Evolutionary conservation across 2,888 invertebrate species (phyloP).

Genomic region (Phyllotreta cruciferae): DNA sequence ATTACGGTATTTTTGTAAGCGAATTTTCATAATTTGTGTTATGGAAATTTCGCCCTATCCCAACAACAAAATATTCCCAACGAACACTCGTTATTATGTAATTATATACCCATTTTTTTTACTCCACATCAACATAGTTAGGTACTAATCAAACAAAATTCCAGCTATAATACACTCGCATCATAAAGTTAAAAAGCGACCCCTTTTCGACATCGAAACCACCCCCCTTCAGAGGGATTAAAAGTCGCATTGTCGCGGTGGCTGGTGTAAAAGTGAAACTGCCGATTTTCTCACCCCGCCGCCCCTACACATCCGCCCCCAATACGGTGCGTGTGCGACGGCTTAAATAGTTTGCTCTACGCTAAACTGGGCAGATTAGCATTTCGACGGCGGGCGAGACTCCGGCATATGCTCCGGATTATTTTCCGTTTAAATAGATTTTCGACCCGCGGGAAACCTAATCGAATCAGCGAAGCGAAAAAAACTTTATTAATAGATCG

Average conservation of each 20-base stretch:
- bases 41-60: neutral
- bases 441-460: neutral
- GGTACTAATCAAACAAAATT: no score
- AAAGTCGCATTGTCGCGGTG: conserved; percentile 60
- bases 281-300: conserved; percentile 42
- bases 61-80: neutral
- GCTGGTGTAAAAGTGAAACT: conserved; percentile 63
- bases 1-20: conserved; percentile 18
- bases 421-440: conserved; percentile 20
- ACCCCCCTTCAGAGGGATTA: conserved; percentile 45
- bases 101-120: neutral
- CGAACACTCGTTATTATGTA: neutral
- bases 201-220: neutral
- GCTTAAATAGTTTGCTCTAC: conserved; percentile 41
- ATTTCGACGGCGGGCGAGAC: neutral
- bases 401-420: conserved; percentile 23
- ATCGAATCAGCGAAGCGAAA: no score
- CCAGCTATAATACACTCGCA: no score
- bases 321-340: conserved; percentile 25
- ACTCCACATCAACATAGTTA: no score
- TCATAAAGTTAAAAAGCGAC: conserved; percentile 18
- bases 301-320: conserved; percentile 15
- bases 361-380: conserved; percentile 51
- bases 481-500: no score
- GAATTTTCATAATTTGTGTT: conserved; percentile 9